Conservation (phyloP, 1,140 invertebrate genomes). For the Aporrectodea caliginosa region DNA sequence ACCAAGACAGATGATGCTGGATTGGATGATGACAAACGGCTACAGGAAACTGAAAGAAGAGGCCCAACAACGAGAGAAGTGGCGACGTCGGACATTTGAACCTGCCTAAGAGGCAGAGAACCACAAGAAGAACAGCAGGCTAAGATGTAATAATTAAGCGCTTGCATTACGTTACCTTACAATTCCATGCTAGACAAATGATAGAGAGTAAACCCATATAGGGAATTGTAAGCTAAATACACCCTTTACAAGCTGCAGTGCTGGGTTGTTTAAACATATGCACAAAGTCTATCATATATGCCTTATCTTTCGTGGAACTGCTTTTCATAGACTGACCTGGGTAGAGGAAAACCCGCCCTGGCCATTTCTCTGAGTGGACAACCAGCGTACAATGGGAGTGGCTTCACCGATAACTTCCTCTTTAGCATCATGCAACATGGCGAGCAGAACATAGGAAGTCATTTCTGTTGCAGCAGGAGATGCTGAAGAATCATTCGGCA, state of each 20-base stretch:
- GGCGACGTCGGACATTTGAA: too few species aligned
- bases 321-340: background rate
- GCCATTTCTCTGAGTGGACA: background rate
- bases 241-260: background rate
- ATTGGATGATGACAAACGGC: too few species aligned
- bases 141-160: too few species aligned
- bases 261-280: too few species aligned
- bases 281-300: slow-evolving; percentile 24
- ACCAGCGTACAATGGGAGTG: background rate
- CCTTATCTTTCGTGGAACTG: too few species aligned
- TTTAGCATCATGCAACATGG: background rate
- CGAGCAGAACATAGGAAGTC: background rate
- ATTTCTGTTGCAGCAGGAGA: background rate
- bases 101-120: too few species aligned
- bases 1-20: too few species aligned
- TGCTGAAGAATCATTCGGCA: background rate
- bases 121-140: too few species aligned
- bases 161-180: too few species aligned
- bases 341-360: background rate
- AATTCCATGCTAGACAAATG: too few species aligned
- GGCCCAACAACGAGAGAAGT: too few species aligned
- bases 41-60: too few species aligned
- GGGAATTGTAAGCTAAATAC: background rate
- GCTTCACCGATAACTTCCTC: background rate
- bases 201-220: background rate